A percentile compares a stretch with the other conserved stretches of the same genome.
Conservation (phyloP, 2,888 invertebrate species). For the Urechis unicinctus region DNA sequence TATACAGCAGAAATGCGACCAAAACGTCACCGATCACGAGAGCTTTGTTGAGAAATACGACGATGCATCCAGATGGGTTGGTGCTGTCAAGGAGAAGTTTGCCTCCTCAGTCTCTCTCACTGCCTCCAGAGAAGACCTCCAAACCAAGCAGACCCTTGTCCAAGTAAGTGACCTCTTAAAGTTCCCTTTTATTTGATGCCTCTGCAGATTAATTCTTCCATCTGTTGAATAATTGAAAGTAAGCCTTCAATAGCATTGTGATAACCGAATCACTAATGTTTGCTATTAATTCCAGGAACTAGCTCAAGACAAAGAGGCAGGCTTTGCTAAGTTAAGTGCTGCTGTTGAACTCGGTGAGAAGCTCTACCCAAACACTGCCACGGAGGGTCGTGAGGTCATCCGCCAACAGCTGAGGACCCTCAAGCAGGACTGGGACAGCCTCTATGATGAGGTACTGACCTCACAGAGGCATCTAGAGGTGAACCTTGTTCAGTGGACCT, state of each 20-base stretch:
- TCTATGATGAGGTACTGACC: slow-evolving; percentile 75
- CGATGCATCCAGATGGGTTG: slow-evolving; percentile 70
- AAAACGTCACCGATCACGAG: slow-evolving; percentile 78
- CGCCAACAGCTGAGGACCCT: slow-evolving; percentile 75
- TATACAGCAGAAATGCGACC: slow-evolving; percentile 72
- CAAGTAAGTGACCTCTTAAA: slow-evolving; percentile 7
- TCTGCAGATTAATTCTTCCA: too few relatives aligned
- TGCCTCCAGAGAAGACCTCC: slow-evolving; percentile 11
- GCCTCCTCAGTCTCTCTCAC: slow-evolving; percentile 4
- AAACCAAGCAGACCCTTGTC: slow-evolving; percentile 11
- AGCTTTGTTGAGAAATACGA: slow-evolving; percentile 66
- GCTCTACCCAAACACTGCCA: slow-evolving; percentile 85
- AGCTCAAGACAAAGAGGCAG: slow-evolving; percentile 72
- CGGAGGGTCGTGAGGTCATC: slow-evolving; percentile 81
- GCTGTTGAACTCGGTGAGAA: slow-evolving; percentile 76
- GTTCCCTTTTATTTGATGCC: not conserved
- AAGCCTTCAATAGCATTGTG: too few relatives aligned
- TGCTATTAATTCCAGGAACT: slow-evolving; percentile 33
- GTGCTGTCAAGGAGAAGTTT: slow-evolving; percentile 57
- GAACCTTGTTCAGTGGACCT: slow-evolving; percentile 80
- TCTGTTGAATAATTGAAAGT: too few relatives aligned
- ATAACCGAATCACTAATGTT: not conserved
- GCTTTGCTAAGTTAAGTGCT: slow-evolving; percentile 69
- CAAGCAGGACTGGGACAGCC: slow-evolving; percentile 79
- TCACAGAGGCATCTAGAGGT: slow-evolving; percentile 80